These are phyloP conservation scores for Caenorhabditis drosophilae DNA, from an alignment of 2,888 invertebrate genomes.

Conservation along the genomic window DNA sequence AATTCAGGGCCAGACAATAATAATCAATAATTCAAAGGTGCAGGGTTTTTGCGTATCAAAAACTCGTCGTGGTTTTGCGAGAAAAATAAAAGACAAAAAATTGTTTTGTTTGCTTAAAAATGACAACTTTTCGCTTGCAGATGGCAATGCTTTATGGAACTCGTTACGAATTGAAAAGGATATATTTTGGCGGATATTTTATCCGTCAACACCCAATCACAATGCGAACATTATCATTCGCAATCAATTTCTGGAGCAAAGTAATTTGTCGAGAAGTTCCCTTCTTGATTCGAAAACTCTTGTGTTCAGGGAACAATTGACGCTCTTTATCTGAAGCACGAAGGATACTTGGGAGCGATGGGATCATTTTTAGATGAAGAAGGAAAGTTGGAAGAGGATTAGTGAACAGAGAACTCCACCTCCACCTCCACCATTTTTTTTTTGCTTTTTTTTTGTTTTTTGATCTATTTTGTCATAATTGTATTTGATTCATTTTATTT, in stretches of 20 bases:
- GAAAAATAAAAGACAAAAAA: no score
- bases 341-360: constrained; percentile 79
- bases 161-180: constrained; percentile 75
- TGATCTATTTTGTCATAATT: no score
- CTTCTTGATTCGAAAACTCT: neutral
- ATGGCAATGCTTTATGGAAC: constrained; percentile 78
- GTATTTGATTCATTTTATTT: no score
- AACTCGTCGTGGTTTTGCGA: no score
- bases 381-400: constrained; percentile 18
- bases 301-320: constrained; percentile 75
- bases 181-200: constrained; percentile 80
- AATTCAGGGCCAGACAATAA: no score
- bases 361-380: constrained; percentile 75
- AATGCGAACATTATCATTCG: constrained; percentile 78
- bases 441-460: no score
- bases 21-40: no score
- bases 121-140: no score
- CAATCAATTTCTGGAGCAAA: constrained; percentile 78
- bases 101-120: no score
- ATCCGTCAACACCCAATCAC: constrained; percentile 78
- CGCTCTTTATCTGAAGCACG: constrained; percentile 77
- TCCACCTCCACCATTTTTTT: no score
- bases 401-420: no score
- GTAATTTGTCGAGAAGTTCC: constrained; percentile 53
- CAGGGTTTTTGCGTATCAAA: no score